Percentiles rank a stretch among this genome's conserved stretches.
Evolutionary conservation across 2,113 vertebrate species (phyloP).

Genomic region (Burhinus bistriatus): DNA sequence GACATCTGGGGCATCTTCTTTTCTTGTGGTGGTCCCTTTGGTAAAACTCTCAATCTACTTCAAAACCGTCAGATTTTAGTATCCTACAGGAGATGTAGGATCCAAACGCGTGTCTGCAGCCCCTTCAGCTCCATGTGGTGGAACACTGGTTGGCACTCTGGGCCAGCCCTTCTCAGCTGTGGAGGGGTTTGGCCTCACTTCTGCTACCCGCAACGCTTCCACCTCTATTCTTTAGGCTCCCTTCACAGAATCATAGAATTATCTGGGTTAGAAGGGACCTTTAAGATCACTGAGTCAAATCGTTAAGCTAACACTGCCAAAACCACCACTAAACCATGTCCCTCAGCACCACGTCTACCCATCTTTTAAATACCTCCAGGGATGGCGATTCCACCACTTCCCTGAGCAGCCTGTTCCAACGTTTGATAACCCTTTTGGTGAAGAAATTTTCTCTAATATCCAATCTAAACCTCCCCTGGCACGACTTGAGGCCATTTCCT

Average conservation of each 20-base stretch:
- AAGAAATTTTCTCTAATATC: background rate
- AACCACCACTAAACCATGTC: background rate
- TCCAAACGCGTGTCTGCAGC: accelerated
- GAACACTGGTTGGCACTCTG: accelerated
- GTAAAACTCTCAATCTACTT: accelerated
- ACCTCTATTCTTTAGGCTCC: accelerated
- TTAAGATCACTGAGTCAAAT: background rate
- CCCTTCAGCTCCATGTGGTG: accelerated
- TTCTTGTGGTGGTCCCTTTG: accelerated
- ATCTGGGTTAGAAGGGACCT: background rate
- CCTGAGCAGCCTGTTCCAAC: background rate
- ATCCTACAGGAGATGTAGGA: accelerated
- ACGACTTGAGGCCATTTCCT: background rate
- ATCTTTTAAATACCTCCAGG: background rate
- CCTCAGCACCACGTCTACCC: background rate
- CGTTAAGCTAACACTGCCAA: background rate
- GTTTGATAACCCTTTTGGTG: background rate
- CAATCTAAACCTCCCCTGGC: background rate
- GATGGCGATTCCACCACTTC: background rate
- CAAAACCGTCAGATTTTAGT: accelerated
- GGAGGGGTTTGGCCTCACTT: accelerated
- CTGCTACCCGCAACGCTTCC: background rate
- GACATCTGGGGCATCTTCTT: accelerated
- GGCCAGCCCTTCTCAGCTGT: accelerated
- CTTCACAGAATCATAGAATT: background rate